Conservation (phyloP, 2,113 vertebrate species). For the Dicrurus megarhynchus region DNA sequence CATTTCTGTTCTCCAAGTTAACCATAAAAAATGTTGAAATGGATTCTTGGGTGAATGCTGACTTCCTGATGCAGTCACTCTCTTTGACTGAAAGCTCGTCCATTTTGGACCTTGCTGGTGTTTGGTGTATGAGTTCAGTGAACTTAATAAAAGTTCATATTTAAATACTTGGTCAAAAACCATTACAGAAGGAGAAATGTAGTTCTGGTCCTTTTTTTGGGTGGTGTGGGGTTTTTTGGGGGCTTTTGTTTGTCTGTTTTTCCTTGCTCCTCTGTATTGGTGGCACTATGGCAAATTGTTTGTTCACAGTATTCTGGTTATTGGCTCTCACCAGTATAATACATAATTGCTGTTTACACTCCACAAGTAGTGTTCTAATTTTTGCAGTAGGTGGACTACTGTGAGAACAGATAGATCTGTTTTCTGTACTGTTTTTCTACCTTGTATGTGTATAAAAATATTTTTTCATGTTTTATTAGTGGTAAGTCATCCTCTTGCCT, state of each 20-base stretch:
- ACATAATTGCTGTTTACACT: background rate
- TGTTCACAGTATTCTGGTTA: background rate
- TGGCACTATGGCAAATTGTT: background rate
- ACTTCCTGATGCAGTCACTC: constrained; percentile 36
- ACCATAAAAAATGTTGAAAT: constrained; percentile 59
- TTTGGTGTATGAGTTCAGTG: background rate
- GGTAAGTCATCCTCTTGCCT: background rate
- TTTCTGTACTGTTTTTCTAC: background rate
- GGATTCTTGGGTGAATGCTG: constrained; percentile 47
- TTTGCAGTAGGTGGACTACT: background rate
- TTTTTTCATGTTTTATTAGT: background rate
- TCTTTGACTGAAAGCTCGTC: constrained; percentile 7
- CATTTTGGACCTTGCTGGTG: background rate
- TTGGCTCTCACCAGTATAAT: background rate
- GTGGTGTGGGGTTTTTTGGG: too few relatives aligned
- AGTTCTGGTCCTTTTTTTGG: background rate
- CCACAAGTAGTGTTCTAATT: background rate
- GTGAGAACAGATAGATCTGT: background rate
- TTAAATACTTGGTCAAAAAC: background rate
- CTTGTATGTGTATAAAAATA: background rate
- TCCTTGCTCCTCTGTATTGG: background rate
- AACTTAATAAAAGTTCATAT: background rate
- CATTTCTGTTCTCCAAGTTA: constrained; percentile 48
- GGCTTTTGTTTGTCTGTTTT: background rate
- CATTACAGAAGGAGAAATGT: background rate